phyloP scores from a whole-genome alignment of 2,113 vertebrate species.

The Salvelinus sp. region DNA sequence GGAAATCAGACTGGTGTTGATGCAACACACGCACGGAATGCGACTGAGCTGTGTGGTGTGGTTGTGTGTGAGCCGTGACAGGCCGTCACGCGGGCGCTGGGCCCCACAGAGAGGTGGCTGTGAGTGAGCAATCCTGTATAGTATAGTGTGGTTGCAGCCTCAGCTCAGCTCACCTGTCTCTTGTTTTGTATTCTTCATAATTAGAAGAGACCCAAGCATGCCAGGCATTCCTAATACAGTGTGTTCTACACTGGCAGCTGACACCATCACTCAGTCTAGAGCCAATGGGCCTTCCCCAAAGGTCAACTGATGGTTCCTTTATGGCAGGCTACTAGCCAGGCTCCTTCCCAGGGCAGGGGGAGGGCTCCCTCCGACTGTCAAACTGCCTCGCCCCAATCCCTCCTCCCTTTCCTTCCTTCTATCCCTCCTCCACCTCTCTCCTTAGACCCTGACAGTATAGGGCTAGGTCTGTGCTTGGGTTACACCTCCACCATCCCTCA shows the following conservation, averaged over 20 bases:
- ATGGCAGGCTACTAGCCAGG: constrained; percentile 15
- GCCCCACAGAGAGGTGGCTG: constrained; percentile 30
- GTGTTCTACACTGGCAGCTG: constrained; percentile 68
- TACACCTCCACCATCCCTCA: constrained; percentile 24
- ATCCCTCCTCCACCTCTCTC: constrained; percentile 26
- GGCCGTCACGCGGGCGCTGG: constrained; percentile 42
- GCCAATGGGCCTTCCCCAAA: constrained; percentile 65
- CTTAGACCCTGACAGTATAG: constrained; percentile 37
- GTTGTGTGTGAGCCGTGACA: constrained; percentile 21
- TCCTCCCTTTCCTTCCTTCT: neutral
- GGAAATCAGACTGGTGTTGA: neutral
- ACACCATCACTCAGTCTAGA: constrained; percentile 69
- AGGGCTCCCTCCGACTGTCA: constrained; percentile 36
- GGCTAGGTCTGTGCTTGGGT: constrained; percentile 25
- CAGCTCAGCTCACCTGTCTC: constrained; percentile 48
- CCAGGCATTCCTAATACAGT: constrained; percentile 67
- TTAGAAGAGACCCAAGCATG: constrained; percentile 67
- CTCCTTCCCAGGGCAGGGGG: constrained; percentile 42
- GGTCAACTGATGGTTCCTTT: constrained; percentile 53
- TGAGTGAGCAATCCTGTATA: constrained; percentile 1
- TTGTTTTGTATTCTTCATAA: constrained; percentile 76
- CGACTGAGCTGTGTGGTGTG: constrained; percentile 19
- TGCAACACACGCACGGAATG: constrained; percentile 4
- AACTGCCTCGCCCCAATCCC: constrained; percentile 40
- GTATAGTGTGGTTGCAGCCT: neutral